Evolutionary conservation across 2,113 vertebrate species (phyloP), one percentile per base, ranked within the genome.

Genomic region (Ophiodon elongatus): DNA sequence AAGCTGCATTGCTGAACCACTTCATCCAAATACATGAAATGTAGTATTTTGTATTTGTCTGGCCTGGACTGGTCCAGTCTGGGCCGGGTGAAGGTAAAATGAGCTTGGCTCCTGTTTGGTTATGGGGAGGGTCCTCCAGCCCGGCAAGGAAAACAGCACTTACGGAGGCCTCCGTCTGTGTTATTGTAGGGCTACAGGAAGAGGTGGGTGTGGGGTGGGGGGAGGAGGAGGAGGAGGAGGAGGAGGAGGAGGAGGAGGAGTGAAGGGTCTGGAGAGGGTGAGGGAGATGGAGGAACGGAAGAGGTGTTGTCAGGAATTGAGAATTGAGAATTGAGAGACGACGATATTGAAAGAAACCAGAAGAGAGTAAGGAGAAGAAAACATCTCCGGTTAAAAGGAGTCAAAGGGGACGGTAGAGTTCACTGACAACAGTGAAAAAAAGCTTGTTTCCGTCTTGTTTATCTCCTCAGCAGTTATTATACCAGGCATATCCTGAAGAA

Each of bases 131-230:
- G 87, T 91, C 90, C 85, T 85, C 56, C 57, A 66, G 69, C 59
- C 81, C 6, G 3, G 86, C 59, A 91, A 92, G 90, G 91, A 93
- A 93, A 93, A 89, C 84, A 87, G 82, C 85, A 91, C 92, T 93
- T 92, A 93, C 72, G 82, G 79, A 89, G 91, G 93, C 92, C 91
- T 92, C 90, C 15, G 89, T 91, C 92, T 92, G 85, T 93, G 92
- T 94, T 94, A 88, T 94, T 94, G 84, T 91, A 93, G 88, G 86
- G 86, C 82, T 91, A 82, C 83, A 89, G 81, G 86, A 86, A 89
- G 72, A 75, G 76, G 10, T 45, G 78, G 70, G 79, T 56, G 2
- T 65, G 59, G 76, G 70, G 75, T 47, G 1, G 63, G 37, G 63
- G 5, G 23, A 39, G 57, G 60, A 25, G 75, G 33, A 27, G 73